phyloP scores from a whole-genome alignment of 1,140 invertebrate genomes.

The Eupeodes corollae region DNA sequence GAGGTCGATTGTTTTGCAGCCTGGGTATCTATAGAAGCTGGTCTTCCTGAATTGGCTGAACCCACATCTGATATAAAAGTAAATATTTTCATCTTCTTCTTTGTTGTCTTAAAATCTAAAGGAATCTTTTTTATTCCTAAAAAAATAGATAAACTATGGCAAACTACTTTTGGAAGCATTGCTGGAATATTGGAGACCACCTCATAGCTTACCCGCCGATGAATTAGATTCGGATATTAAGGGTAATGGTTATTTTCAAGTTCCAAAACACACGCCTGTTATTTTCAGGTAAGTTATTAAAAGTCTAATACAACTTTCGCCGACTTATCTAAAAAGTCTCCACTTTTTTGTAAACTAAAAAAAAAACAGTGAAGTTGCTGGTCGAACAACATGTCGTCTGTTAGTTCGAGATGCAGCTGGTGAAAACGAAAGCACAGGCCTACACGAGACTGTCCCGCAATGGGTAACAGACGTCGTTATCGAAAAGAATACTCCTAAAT shows the following conservation, averaged over 20 bases:
- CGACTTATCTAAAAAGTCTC: no score
- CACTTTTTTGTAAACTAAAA: no score
- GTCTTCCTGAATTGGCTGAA: conserved; percentile 53
- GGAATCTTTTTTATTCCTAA: not conserved
- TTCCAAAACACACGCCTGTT: conserved; percentile 91
- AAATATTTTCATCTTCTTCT: conserved; percentile 2
- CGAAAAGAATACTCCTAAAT: conserved; percentile 87
- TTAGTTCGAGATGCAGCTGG: conserved; percentile 86
- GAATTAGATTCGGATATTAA: conserved; percentile 54
- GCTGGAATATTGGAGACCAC: conserved; percentile 86
- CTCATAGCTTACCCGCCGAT: conserved; percentile 44
- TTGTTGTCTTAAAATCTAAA: not conserved
- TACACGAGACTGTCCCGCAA: conserved; percentile 88
- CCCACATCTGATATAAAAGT: conserved; percentile 67
- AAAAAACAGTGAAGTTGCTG: conserved; percentile 77
- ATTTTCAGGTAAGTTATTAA: conserved; percentile 70
- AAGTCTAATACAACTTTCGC: no score
- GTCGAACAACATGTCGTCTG: conserved; percentile 65
- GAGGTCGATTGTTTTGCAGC: conserved; percentile 96
- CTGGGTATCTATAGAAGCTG: conserved; percentile 96
- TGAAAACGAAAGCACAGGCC: conserved; percentile 85
- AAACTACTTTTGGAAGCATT: conserved; percentile 86
- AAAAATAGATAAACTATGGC: conserved; percentile 84
- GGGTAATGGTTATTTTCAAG: conserved; percentile 78
- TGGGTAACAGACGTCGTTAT: conserved; percentile 96